Conservation (phyloP, 2,888 invertebrate genomes). For the Thera obeliscata region DNA sequence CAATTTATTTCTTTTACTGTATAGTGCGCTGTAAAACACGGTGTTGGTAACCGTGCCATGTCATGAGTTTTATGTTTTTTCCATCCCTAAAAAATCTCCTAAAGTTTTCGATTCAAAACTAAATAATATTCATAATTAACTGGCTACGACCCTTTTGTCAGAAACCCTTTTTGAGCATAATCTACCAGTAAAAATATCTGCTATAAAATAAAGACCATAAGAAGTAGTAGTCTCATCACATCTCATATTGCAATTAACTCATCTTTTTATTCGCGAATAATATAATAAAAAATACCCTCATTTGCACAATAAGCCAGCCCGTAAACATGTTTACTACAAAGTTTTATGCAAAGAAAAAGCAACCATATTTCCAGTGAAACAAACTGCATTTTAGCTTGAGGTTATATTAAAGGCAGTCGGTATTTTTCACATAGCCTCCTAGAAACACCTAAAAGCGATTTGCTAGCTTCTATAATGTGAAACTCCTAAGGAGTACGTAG, state of each 20-base stretch:
- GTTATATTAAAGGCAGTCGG: constrained; percentile 15
- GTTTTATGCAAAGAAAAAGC: constrained; percentile 10
- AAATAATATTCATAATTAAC: no score
- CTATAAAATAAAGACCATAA: constrained; percentile 6
- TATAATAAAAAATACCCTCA: constrained; percentile 45
- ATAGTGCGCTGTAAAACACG: no score
- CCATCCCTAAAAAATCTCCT: no score
- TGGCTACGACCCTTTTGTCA: no score
- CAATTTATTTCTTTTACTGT: no score
- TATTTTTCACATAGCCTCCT: constrained; percentile 35
- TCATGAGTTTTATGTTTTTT: no score
- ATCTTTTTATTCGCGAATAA: constrained; percentile 32
- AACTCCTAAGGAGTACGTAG: not conserved
- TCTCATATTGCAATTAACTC: constrained; percentile 39
- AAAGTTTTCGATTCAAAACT: no score
- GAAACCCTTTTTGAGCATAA: not conserved
- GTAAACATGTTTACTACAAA: constrained; percentile 57
- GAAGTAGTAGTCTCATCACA: constrained; percentile 23
- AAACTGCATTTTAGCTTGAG: constrained; percentile 17
- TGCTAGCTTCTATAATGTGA: constrained; percentile 9
- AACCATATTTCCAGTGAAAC: constrained; percentile 6
- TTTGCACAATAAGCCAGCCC: constrained; percentile 41
- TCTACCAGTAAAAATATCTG: not conserved
- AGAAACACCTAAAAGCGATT: constrained; percentile 16
- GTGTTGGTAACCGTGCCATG: no score